Evolutionary conservation across 2,797 vertebrate genomes (phyloP).

Genomic region (Pipistrellus pipistrellus): DNA sequence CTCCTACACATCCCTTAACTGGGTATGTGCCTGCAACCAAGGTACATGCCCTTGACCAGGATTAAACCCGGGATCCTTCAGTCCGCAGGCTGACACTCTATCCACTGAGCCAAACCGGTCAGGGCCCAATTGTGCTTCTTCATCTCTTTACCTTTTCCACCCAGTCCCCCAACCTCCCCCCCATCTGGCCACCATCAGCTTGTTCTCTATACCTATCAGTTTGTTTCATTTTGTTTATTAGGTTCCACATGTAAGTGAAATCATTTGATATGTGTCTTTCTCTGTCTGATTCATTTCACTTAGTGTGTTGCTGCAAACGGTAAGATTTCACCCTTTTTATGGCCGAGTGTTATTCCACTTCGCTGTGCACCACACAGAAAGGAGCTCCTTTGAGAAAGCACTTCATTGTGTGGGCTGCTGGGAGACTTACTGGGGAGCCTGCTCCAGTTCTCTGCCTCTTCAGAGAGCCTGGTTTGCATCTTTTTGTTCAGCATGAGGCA

Average conservation of each 20-base stretch:
- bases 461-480: background rate
- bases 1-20: too few relatives aligned
- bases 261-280: background rate
- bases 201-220: background rate
- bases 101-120: too few relatives aligned
- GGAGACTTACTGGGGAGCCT: background rate
- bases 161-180: background rate
- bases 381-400: slow-evolving; percentile 28
- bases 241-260: background rate
- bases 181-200: background rate
- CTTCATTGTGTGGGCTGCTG: background rate
- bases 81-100: too few relatives aligned
- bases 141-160: background rate
- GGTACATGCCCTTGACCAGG: too few relatives aligned
- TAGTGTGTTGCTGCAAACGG: background rate
- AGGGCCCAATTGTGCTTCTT: background rate
- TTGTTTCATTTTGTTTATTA: background rate
- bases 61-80: too few relatives aligned
- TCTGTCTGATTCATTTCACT: background rate
- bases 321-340: background rate
- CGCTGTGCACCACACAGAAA: background rate
- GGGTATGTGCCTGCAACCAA: too few relatives aligned
- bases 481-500: background rate
- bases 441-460: slow-evolving; percentile 16
- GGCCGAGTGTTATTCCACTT: background rate